Base-by-base conservation (phyloP, 2,113 vertebrate species). In the Himantopus leucocephalus region DNA sequence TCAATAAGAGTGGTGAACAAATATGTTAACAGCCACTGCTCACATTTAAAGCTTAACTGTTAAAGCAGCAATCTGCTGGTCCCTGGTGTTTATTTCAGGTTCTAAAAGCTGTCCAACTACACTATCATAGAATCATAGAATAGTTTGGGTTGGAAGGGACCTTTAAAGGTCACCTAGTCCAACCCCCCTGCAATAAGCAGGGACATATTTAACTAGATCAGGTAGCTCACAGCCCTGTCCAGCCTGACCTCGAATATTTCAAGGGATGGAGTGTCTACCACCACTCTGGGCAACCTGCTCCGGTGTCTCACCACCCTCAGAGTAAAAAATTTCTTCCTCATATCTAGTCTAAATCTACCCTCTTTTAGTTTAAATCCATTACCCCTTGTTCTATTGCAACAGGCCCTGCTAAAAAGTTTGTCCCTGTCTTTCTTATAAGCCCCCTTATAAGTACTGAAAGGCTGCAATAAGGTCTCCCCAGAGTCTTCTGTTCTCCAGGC, bases 381-480 rank as follows among this genome's bases (percentile, higher is more conserved):
- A 21, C 1, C 5, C 7, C 43, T 66, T 60, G 68, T 72, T 27
- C 22, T 60, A 32, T 62, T 0, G 0, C 19, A 50, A 45, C 39
- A 37, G 7, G 18, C 5, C 6, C 45, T 30, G 20, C 15, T 27
- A 34, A 53, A 71, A 82, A 1, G 9, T 82, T 30, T 35, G 18
- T 59, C 30, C 14, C 7, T 39, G 22, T 21, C 63, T 43, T 43
- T 66, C 39, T 21, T 43, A 9, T 66, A 9, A 41, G 27, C 6
- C 29, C 12, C 15, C 6, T 50, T 24, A 37, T 63, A 77, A 62
- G 27, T 62, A 63, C 8, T 14, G 29, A 32, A 66, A 66, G 9
- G 30, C 18, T 18, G 22, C 63, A 26, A 3, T 29, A 66, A 34
- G 12, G 8, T 73, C 16, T 55, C 35, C 32, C 21, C 3, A 8